These are phyloP conservation scores for Euzetes globulus DNA, from an alignment of 2,888 invertebrate species.

Conservation along the genomic window DNA sequence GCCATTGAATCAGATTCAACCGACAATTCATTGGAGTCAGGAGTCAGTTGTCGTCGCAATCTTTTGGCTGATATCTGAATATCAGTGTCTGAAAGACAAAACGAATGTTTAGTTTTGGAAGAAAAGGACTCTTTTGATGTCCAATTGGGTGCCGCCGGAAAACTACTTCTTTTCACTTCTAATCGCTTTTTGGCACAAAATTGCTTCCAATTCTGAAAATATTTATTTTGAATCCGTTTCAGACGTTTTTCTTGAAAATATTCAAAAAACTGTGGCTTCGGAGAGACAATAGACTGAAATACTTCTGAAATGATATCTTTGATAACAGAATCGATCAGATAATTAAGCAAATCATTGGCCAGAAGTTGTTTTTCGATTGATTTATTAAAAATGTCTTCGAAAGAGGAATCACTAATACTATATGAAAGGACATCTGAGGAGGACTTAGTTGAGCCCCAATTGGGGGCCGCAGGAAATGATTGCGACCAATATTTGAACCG, in stretches of 20 bases:
- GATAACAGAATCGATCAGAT: neutral
- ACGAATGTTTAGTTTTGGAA: neutral
- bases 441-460: neutral
- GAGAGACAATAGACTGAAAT: neutral
- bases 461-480: slow-evolving; percentile 30
- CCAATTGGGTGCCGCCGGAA: slow-evolving; percentile 31
- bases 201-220: slow-evolving; percentile 2
- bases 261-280: neutral
- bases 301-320: neutral
- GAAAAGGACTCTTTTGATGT: neutral
- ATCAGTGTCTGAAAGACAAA: neutral
- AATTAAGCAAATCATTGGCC: neutral
- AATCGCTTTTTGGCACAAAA: neutral
- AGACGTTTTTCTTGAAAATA: neutral
- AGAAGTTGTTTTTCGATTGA: neutral
- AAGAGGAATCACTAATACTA: neutral
- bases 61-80: neutral
- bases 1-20: neutral
- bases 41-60: neutral
- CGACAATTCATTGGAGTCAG: neutral
- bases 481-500: neutral
- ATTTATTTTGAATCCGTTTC: neutral
- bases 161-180: neutral
- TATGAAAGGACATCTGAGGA: neutral
- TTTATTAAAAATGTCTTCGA: neutral